A percentile compares a stretch with the other conserved stretches of the same genome.
Conservation (phyloP, 2,888 invertebrate genomes). For the Philhelius pedissequus region DNA sequence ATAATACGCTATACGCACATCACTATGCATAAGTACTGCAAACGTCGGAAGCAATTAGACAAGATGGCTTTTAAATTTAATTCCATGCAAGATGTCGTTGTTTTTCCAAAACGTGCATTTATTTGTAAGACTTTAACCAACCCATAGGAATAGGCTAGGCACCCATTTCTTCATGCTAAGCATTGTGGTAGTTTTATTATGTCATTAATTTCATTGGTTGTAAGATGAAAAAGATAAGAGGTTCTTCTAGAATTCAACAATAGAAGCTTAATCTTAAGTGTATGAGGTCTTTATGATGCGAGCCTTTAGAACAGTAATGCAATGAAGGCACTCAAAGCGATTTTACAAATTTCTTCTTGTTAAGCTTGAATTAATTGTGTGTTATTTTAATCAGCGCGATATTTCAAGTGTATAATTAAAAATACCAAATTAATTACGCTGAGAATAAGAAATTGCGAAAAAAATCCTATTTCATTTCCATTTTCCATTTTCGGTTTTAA, state of each 20-base stretch:
- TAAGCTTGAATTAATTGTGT: background rate
- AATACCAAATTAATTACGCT: too few species aligned
- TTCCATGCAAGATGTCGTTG: background rate
- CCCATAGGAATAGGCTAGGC: background rate
- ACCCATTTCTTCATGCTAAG: background rate
- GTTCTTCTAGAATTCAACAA: background rate
- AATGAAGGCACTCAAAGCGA: background rate
- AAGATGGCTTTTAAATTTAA: slow-evolving; percentile 2
- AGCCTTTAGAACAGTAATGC: background rate
- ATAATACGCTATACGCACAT: too few species aligned
- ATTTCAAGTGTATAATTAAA: too few species aligned
- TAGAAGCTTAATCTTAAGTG: background rate
- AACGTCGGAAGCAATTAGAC: background rate
- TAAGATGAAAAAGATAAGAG: background rate
- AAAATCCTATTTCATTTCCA: too few species aligned
- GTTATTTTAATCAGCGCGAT: background rate
- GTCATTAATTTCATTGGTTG: background rate
- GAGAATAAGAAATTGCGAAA: too few species aligned
- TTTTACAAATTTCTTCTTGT: background rate
- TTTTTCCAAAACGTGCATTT: background rate
- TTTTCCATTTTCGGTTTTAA: too few species aligned
- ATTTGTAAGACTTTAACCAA: background rate
- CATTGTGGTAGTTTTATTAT: background rate
- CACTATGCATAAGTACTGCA: too few species aligned
- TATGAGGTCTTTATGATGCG: background rate